Conservation (phyloP, 2,797 vertebrate species). For the Xiphorhynchus erythropygius region DNA sequence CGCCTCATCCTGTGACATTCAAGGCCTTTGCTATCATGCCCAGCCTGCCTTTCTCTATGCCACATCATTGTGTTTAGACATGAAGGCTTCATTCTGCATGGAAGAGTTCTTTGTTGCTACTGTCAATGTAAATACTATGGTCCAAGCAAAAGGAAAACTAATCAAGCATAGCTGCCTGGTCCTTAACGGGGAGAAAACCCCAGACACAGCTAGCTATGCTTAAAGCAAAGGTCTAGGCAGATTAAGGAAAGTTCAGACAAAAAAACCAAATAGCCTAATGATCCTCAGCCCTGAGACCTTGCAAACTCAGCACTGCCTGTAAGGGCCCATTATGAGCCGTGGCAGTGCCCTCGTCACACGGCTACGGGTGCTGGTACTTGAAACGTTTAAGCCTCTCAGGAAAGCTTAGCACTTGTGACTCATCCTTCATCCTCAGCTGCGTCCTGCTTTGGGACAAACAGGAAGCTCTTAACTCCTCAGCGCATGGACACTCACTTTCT, state of each 20-base stretch:
- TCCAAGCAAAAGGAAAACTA: background rate
- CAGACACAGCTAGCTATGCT: background rate
- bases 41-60: background rate
- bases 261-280: background rate
- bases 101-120: background rate
- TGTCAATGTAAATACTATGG: background rate
- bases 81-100: background rate
- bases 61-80: background rate
- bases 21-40: background rate
- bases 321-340: accelerated
- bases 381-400: background rate
- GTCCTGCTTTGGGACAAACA: background rate
- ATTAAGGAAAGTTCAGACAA: background rate
- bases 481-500: accelerated
- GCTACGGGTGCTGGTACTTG: background rate
- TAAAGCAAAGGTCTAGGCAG: background rate
- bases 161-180: background rate
- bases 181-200: background rate
- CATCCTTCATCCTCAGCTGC: background rate
- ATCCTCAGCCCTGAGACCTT: background rate
- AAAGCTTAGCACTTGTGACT: background rate
- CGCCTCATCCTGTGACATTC: accelerated
- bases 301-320: background rate
- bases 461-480: background rate
- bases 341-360: background rate